These are phyloP conservation scores for Amaurobius ferox DNA, from an alignment of 2,888 invertebrate genomes.

Conservation along the genomic window DNA sequence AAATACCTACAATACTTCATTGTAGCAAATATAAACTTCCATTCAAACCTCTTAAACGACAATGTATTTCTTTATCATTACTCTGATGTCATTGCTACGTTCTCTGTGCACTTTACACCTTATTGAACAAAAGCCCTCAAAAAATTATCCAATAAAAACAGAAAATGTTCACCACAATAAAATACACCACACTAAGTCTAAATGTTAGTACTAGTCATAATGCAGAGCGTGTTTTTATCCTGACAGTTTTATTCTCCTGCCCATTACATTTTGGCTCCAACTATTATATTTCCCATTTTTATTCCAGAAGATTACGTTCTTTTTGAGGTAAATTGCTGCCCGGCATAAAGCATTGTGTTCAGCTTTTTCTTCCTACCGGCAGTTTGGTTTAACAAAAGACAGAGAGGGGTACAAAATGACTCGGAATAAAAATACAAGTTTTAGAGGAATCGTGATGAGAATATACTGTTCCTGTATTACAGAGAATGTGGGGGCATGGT, in stretches of 20 bases:
- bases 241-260: constrained; percentile 54
- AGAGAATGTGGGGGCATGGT: too few relatives aligned
- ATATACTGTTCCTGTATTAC: too few relatives aligned
- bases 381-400: constrained; percentile 38
- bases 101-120: too few relatives aligned
- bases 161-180: not conserved
- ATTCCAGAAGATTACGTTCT: constrained; percentile 32
- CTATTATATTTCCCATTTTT: constrained; percentile 18
- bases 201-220: constrained; percentile 50
- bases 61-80: too few relatives aligned
- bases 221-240: constrained; percentile 30
- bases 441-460: constrained; percentile 48
- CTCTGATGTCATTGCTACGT: too few relatives aligned
- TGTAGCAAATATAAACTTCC: too few relatives aligned
- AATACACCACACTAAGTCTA: constrained; percentile 29
- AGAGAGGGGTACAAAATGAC: constrained; percentile 47
- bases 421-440: constrained; percentile 61
- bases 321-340: constrained; percentile 41
- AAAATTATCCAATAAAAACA: too few relatives aligned
- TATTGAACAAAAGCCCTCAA: too few relatives aligned
- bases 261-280: constrained; percentile 20
- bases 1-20: too few relatives aligned
- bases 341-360: constrained; percentile 60
- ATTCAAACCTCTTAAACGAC: too few relatives aligned
- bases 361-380: constrained; percentile 33